These are phyloP conservation scores for Hozukius guyotensis DNA, from an alignment of 2,797 vertebrate species.

Conservation along the genomic window DNA sequence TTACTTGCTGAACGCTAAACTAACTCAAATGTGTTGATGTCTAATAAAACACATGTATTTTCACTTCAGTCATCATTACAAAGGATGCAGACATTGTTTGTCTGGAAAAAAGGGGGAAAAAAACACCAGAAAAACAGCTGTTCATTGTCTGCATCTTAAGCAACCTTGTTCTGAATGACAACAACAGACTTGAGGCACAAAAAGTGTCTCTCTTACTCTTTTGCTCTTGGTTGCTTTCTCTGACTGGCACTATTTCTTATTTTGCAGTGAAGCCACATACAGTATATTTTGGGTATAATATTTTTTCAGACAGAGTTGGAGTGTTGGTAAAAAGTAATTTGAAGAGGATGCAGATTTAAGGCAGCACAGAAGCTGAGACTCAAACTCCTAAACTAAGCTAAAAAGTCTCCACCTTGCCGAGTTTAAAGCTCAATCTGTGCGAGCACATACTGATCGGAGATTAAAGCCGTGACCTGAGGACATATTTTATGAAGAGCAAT, in stretches of 20 bases:
- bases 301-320: constrained; percentile 13
- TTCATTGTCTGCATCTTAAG: constrained; percentile 3
- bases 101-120: fast-evolving
- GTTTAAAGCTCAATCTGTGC: constrained; percentile 44
- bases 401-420: constrained; percentile 44
- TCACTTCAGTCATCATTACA: background rate
- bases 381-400: constrained; percentile 37
- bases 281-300: background rate
- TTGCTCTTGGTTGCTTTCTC: background rate
- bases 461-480: constrained; percentile 49
- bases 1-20: background rate
- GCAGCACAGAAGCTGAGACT: constrained; percentile 11
- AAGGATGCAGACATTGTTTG: background rate
- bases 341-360: constrained; percentile 12
- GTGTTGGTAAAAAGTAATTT: constrained; percentile 32
- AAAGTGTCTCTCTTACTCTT: background rate
- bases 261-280: background rate
- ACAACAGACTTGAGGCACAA: background rate
- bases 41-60: background rate
- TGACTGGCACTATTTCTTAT: background rate
- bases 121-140: background rate
- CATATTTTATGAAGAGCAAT: constrained; percentile 62
- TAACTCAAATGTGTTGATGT: background rate
- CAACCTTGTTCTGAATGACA: background rate
- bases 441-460: constrained; percentile 39